A percentile compares a stretch with the other conserved stretches of the same genome.
phyloP scores from a whole-genome alignment of 2,888 invertebrate genomes.

The Drosophila longiperda region DNA sequence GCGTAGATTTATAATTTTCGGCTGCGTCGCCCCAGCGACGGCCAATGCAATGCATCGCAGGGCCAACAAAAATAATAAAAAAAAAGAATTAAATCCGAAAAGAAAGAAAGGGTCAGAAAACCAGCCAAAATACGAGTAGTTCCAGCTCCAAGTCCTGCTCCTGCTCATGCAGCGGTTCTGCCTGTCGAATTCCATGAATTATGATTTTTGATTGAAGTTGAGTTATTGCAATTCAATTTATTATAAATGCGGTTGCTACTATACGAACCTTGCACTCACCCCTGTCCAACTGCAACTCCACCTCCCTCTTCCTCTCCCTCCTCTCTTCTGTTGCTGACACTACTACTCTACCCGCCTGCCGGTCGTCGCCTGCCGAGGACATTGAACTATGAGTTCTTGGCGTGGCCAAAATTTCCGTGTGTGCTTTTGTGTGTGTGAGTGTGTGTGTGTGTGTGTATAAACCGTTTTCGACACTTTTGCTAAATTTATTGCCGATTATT shows the following conservation, averaged over 20 bases:
- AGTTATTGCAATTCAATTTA: slow-evolving; percentile 84
- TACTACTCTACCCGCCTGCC: slow-evolving; percentile 19
- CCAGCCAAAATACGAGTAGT: slow-evolving; percentile 9
- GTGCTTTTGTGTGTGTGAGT: slow-evolving; percentile 27
- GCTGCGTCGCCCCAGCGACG: slow-evolving; percentile 51
- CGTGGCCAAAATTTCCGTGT: slow-evolving; percentile 72
- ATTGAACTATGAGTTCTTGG: slow-evolving; percentile 80
- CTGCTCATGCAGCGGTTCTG: slow-evolving; percentile 47
- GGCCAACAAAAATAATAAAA: slow-evolving; percentile 49
- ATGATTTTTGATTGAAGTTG: slow-evolving; percentile 85
- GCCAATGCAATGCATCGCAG: slow-evolving; percentile 49
- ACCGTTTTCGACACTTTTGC: slow-evolving; percentile 79
- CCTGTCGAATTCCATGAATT: slow-evolving; percentile 82
- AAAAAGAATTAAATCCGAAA: background rate
- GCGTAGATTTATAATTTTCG: slow-evolving; percentile 83
- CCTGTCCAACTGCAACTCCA: background rate
- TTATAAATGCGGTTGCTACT: slow-evolving; percentile 80
- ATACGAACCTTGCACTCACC: slow-evolving; percentile 41
- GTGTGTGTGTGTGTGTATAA: slow-evolving; percentile 50
- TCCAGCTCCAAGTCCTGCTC: slow-evolving; percentile 13
- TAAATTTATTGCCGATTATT: slow-evolving; percentile 80
- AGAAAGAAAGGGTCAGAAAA: background rate
- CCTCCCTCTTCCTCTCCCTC: background rate
- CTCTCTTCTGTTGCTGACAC: slow-evolving; percentile 30
- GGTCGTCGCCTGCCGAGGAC: slow-evolving; percentile 71